Percentiles rank a stretch among this genome's conserved stretches.
Evolutionary conservation across 1,140 invertebrate genomes (phyloP).

Genomic region (Lucilia sericata): DNA sequence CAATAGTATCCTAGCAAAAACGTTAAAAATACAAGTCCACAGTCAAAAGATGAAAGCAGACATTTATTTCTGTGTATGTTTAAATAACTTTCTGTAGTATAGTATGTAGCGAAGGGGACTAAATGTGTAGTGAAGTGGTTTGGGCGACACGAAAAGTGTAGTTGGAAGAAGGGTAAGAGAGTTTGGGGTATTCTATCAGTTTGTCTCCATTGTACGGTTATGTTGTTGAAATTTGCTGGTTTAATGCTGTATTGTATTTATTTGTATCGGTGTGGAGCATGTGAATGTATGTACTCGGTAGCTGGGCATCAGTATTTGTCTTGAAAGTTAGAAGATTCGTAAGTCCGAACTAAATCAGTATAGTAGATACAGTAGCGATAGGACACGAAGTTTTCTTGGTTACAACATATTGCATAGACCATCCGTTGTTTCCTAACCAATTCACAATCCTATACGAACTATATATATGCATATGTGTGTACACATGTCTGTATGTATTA

Average conservation of each 20-base stretch:
- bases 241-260: conserved; percentile 22
- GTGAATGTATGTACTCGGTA: conserved; percentile 15
- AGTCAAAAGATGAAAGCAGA: conserved; percentile 37
- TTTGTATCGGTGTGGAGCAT: background rate
- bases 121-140: conserved; percentile 19
- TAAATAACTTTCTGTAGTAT: conserved; percentile 19
- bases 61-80: conserved; percentile 31
- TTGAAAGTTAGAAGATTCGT: conserved; percentile 29
- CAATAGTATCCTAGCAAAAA: conserved; percentile 39
- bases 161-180: too few species aligned
- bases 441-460: background rate
- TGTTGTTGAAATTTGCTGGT: conserved; percentile 18
- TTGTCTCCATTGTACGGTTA: background rate
- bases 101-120: background rate
- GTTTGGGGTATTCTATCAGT: background rate
- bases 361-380: conserved; percentile 25
- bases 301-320: conserved; percentile 36
- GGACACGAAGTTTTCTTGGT: conserved; percentile 19
- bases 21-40: conserved; percentile 31
- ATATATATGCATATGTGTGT: background rate
- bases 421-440: background rate
- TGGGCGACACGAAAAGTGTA: too few species aligned
- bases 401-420: background rate
- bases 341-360: conserved; percentile 33
- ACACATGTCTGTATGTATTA: background rate